Conservation (phyloP, 2,888 invertebrate genomes). For the Campoplex nolae region DNA sequence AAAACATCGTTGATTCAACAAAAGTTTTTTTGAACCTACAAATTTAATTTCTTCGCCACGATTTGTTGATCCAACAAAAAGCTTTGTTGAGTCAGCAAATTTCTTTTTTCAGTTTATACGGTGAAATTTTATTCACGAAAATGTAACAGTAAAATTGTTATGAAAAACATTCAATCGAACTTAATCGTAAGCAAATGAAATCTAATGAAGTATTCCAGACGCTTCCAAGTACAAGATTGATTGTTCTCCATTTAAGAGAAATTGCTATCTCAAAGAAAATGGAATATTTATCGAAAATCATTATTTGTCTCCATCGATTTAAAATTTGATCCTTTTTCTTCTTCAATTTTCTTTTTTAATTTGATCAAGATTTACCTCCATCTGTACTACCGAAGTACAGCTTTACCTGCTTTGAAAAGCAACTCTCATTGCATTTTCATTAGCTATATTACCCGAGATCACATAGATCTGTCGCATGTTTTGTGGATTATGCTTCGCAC, state of each 20-base stretch:
- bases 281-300: background rate
- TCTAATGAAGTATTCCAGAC: background rate
- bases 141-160: background rate
- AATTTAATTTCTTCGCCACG: too few species aligned
- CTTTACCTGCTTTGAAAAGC: background rate
- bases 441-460: slow-evolving; percentile 11
- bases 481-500: background rate
- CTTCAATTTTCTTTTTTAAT: background rate
- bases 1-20: too few species aligned
- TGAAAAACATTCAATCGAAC: background rate
- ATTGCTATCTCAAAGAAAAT: background rate
- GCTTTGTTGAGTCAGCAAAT: too few species aligned
- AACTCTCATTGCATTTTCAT: slow-evolving; percentile 7
- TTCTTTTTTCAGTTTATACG: too few species aligned
- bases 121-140: background rate
- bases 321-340: background rate
- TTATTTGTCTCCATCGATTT: background rate
- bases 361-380: background rate
- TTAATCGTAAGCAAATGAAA: background rate
- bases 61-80: too few species aligned
- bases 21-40: too few species aligned
- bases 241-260: background rate
- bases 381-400: background rate
- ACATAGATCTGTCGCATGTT: background rate
- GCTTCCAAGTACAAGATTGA: too few species aligned